Base-by-base conservation (phyloP, 2,888 invertebrate species). In the Himalopsyche japonica region DNA sequence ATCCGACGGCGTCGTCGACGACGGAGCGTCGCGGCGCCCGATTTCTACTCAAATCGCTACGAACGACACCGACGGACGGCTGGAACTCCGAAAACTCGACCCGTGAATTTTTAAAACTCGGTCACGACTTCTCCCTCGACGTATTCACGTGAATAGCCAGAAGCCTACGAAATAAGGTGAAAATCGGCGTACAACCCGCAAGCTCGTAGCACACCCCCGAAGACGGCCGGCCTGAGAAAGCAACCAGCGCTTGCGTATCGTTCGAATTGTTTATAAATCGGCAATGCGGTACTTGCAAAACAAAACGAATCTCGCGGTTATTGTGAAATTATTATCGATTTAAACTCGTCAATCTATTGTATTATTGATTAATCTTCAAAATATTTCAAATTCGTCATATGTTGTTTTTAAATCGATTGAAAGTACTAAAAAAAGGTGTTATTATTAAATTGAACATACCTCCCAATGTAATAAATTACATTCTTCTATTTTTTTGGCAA, bases 1-100 rank as follows among this genome's bases (percentile, higher is more conserved):
- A 92, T 92, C 92, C 92, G 92, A 91, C 76, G 83, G 27, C 70
- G 70, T 70, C 70, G 70, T 30, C 70, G 27, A 70, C 70, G 80
- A 43, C 82, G 30, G 81, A 78, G 85, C 86, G 86, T 87, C 88
- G 87, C 87, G 70, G 87, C 87, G 34, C 77, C 37, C 77, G 89
- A 88, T 88, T 89, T 88, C 87, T 82, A 83, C 84, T 70, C 84
- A 77, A 80, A 83, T 64, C 86, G 79, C 48, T 76, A 47, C 82
- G 82, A 79, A 81, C 83, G 49, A 76, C 79, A 80, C 81, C 86
- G 86, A 86, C 85, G 86, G 87, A 85, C 85, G 87, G 87, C 86
- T 86, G 86, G 82, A 83, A 77, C 37, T 77, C 77, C 70, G 70
- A 70, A 70, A 70, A 70, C 70, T 70, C 70, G 70, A 70, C 70